phyloP scores from a whole-genome alignment of 2,888 invertebrate species.

The Scaptomyza reducta region DNA sequence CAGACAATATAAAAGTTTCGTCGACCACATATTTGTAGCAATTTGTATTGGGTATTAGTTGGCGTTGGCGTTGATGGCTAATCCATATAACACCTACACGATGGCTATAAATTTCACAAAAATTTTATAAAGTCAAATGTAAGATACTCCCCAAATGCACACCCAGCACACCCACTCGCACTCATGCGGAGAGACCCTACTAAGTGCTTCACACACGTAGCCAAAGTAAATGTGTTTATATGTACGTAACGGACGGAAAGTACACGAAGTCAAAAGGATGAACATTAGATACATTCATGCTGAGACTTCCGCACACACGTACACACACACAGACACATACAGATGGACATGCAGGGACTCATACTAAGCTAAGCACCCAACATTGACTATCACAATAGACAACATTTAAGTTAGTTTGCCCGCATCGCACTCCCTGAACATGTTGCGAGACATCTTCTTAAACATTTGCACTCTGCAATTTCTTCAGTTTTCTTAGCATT shows the following conservation, averaged over 20 bases:
- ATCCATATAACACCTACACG: slow-evolving; percentile 65
- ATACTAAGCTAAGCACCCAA: slow-evolving; percentile 67
- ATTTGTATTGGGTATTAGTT: slow-evolving; percentile 73
- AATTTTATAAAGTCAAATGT: slow-evolving; percentile 77
- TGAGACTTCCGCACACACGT: slow-evolving; percentile 61
- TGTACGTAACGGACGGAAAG: slow-evolving; percentile 56
- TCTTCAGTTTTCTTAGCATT: slow-evolving; percentile 4
- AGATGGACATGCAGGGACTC: slow-evolving; percentile 6
- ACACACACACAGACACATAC: slow-evolving; percentile 24
- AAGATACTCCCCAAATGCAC: slow-evolving; percentile 33
- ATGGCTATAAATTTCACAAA: slow-evolving; percentile 71
- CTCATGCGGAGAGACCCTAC: slow-evolving; percentile 24
- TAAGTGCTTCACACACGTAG: slow-evolving; percentile 76
- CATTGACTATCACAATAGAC: slow-evolving; percentile 76
- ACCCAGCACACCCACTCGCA: slow-evolving; percentile 1
- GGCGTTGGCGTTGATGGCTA: slow-evolving; percentile 64
- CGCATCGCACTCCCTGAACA: slow-evolving; percentile 19
- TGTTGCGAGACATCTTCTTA: slow-evolving; percentile 10
- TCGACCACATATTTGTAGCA: slow-evolving; percentile 67
- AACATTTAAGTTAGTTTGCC: slow-evolving; percentile 69
- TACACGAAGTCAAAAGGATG: slow-evolving; percentile 71
- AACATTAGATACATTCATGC: slow-evolving; percentile 77
- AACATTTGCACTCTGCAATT: slow-evolving; percentile 31
- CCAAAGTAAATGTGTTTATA: slow-evolving; percentile 69
- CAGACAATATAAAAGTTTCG: not conserved